Evolutionary conservation across 2,113 vertebrate species (phyloP), one percentile per base, ranked within the genome.

Genomic region (Spermophilus dauricus): DNA sequence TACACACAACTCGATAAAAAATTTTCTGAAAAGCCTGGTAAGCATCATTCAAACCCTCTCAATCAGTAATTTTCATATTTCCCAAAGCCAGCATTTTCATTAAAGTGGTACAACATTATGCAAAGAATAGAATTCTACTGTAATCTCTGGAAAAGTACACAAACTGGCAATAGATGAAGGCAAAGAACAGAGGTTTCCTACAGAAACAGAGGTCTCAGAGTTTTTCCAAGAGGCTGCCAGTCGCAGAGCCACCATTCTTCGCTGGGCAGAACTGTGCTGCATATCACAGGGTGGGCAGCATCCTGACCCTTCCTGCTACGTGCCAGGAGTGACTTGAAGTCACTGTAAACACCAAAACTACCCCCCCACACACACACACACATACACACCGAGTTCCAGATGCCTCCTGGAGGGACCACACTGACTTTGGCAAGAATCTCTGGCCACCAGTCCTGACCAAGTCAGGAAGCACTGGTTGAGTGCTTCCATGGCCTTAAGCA

Each of bases 1-100:
- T 88, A 58, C 26, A 94, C 61, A 92, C 11, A 76, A 93, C 45
- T 96, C 58, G 86, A 84, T 96, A 77, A 63, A 91, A 96, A 82
- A 67, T 51, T 56, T 83, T 73, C 56, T 70, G 72, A 77, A 96
- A 89, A 96, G 17, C 56, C 48, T 92, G 18, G 73, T 78, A 88
- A 94, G 51, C 53, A 96, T 87, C n/a, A 93, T 75, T 88, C 53
- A 81, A 89, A 86, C 16, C 61, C 63, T 96, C 56, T 95, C 51
- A 80, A 34, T 24, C 32, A 78, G 58, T 58, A 42, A 96, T 91
- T 93, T 95, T 94, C 48, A 78, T 89, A 91, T 72, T 93, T 96
- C 86, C 92, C 83, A 37, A 95, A 95, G 53, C 48, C 28, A 96
- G 37, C 22, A 70, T 85, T 80, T 93, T 69, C 63, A 93, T 89